Evolutionary conservation across 2,113 vertebrate species (phyloP).

Genomic region (Plotosus lineatus): DNA sequence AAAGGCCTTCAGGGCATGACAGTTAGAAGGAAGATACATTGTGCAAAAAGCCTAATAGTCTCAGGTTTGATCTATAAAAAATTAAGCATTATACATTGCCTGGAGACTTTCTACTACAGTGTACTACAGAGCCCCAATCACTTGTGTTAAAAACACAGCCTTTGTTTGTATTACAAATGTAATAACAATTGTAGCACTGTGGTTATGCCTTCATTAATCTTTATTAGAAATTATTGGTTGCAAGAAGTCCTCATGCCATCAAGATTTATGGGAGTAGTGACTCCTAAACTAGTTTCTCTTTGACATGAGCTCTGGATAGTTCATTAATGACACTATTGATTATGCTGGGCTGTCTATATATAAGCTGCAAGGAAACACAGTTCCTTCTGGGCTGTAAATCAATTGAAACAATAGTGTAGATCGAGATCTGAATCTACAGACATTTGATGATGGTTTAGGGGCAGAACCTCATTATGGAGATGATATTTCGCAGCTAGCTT

Average conservation of each 20-base stretch:
- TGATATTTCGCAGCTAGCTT: slow-evolving; percentile 55
- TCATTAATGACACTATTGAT: slow-evolving; percentile 46
- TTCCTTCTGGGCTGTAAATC: slow-evolving; percentile 33
- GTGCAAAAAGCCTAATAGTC: slow-evolving; percentile 41
- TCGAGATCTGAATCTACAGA: slow-evolving; percentile 43
- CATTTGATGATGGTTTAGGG: slow-evolving; percentile 46
- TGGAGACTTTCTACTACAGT: slow-evolving; percentile 10
- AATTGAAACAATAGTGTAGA: slow-evolving; percentile 34
- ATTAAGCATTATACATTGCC: slow-evolving; percentile 42
- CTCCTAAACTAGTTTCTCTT: slow-evolving; percentile 28
- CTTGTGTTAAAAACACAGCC: slow-evolving; percentile 12
- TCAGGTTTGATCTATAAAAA: slow-evolving; percentile 48
- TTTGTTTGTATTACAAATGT: background rate
- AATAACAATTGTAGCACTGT: background rate
- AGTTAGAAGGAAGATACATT: slow-evolving; percentile 46
- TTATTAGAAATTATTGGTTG: slow-evolving; percentile 23
- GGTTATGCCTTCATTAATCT: slow-evolving; percentile 5
- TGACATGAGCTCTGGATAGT: slow-evolving; percentile 25
- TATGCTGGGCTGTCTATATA: slow-evolving; percentile 23
- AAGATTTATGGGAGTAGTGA: slow-evolving; percentile 8
- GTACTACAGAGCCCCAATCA: slow-evolving; percentile 22
- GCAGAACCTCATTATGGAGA: slow-evolving; percentile 53
- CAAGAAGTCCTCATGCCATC: background rate
- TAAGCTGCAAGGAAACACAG: slow-evolving; percentile 1
- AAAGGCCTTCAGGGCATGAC: slow-evolving; percentile 44